Evolutionary conservation across 1,140 invertebrate species (phyloP).

Genomic region (Helicorthomorpha holstii): DNA sequence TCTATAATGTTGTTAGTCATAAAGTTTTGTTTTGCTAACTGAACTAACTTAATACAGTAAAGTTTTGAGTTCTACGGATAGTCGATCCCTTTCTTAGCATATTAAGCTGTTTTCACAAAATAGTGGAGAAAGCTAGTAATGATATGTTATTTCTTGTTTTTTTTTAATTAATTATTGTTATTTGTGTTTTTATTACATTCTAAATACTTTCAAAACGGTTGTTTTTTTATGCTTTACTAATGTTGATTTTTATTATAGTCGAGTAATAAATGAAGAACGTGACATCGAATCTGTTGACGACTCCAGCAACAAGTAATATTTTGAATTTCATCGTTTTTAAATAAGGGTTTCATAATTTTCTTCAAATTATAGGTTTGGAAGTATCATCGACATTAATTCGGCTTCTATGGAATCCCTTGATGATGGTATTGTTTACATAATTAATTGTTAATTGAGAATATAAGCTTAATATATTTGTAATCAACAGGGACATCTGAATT

Average conservation of each 20-base stretch:
- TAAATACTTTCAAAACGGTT: too few species aligned
- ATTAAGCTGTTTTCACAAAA: too few species aligned
- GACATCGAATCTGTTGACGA: constrained; percentile 12
- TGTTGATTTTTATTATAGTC: constrained; percentile 8
- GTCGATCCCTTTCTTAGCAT: too few species aligned
- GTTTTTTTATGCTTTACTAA: neutral
- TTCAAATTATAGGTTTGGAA: constrained; percentile 12
- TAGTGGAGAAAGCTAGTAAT: neutral
- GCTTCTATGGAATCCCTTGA: constrained; percentile 30
- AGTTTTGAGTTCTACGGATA: too few species aligned
- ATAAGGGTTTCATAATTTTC: neutral
- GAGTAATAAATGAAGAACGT: constrained; percentile 17
- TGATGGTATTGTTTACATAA: constrained; percentile 14
- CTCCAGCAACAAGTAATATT: constrained; percentile 7
- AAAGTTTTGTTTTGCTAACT: too few species aligned
- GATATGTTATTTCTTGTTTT: neutral
- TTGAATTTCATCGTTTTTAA: neutral
- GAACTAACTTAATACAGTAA: too few species aligned
- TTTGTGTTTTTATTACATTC: too few species aligned
- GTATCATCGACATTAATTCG: constrained; percentile 24
- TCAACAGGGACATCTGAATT: constrained; percentile 15
- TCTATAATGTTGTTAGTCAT: too few species aligned
- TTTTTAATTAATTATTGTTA: neutral
- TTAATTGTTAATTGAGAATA: neutral
- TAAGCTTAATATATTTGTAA: constrained; percentile 22